Conservation (phyloP, 1,140 invertebrate genomes). For the Drosophila guanche region DNA sequence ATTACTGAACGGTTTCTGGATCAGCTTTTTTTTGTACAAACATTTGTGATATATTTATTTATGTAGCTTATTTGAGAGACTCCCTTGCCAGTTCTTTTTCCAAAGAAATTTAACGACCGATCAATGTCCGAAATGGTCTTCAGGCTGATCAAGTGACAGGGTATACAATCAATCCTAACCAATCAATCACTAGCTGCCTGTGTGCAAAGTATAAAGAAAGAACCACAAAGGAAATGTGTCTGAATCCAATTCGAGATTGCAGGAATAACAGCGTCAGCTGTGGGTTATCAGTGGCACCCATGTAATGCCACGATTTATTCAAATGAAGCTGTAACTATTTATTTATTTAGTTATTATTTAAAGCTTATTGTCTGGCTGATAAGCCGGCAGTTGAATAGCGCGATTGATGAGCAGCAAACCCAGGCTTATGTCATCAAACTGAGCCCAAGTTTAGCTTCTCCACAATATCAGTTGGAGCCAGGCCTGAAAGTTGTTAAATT, state of each 20-base stretch:
- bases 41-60: too few relatives aligned
- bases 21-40: slow-evolving; percentile 13
- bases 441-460: slow-evolving; percentile 2
- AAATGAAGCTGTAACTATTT: slow-evolving; percentile 58
- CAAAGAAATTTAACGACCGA: slow-evolving; percentile 22
- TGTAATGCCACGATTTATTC: slow-evolving; percentile 45
- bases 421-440: slow-evolving; percentile 24
- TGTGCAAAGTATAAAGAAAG: slow-evolving; percentile 7
- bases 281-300: slow-evolving; percentile 51
- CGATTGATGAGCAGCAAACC: slow-evolving; percentile 38
- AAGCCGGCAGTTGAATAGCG: slow-evolving; percentile 58
- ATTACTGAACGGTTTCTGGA: slow-evolving; percentile 14
- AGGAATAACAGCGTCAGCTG: slow-evolving; percentile 46
- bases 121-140: slow-evolving; percentile 3
- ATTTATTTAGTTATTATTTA: too few relatives aligned
- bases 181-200: slow-evolving; percentile 28
- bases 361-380: slow-evolving; percentile 59
- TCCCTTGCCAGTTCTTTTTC: neutral
- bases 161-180: slow-evolving; percentile 6
- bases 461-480: slow-evolving; percentile 23
- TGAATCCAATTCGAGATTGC: slow-evolving; percentile 4
- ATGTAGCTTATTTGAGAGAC: too few relatives aligned
- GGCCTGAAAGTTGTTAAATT: neutral
- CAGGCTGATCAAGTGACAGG: slow-evolving; percentile 8
- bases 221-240: slow-evolving; percentile 19